Conservation (phyloP, 92 coral and sea anemone species). For the Parazoanthus swiftii region DNA sequence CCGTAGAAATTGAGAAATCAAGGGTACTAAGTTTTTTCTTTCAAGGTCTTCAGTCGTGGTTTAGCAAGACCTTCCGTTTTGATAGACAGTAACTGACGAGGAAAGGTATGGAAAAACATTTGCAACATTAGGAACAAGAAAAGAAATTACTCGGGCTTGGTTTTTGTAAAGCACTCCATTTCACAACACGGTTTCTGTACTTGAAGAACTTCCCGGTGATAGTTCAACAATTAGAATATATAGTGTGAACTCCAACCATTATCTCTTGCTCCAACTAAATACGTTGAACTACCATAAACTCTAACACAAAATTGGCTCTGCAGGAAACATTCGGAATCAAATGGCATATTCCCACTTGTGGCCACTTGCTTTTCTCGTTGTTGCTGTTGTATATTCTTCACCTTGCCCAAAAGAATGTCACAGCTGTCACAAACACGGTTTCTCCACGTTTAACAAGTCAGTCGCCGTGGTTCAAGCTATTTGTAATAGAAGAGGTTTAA, state of each 20-base stretch:
- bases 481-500: neutral
- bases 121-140: neutral
- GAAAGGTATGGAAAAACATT: neutral
- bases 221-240: neutral
- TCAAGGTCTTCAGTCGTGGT: neutral
- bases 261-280: neutral
- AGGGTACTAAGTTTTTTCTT: neutral
- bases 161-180: neutral
- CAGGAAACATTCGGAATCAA: neutral
- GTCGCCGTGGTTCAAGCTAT: conserved; percentile 16
- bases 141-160: neutral
- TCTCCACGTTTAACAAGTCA: conserved; percentile 13
- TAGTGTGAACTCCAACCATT: neutral
- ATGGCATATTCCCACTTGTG: neutral
- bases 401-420: conserved; percentile 10
- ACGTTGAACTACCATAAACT: too few relatives aligned
- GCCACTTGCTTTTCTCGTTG: neutral
- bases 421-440: neutral
- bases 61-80: neutral
- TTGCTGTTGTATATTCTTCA: neutral
- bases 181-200: neutral
- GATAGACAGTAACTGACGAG: neutral
- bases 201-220: neutral
- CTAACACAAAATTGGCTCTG: neutral
- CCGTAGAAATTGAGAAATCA: neutral